phyloP scores from a whole-genome alignment of 2,888 invertebrate genomes.

The Tenthredo livida region DNA sequence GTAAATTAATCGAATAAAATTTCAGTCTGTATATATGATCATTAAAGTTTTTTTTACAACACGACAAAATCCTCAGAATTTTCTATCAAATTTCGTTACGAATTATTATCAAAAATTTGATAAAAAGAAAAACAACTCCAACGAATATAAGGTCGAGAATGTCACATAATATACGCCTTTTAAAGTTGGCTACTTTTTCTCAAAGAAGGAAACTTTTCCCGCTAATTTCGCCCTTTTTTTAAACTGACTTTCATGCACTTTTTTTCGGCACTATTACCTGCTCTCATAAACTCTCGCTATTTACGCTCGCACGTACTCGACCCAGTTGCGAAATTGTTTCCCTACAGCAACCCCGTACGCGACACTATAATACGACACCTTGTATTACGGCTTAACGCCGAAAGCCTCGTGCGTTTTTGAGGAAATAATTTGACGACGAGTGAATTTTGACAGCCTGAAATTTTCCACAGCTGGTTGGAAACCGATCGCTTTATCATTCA shows the following conservation, averaged over 20 bases:
- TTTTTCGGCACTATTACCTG: not conserved
- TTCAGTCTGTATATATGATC: not conserved
- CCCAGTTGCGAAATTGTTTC: conserved; percentile 61
- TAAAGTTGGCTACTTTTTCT: not conserved
- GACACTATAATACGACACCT: conserved; percentile 28
- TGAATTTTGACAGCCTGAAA: not conserved
- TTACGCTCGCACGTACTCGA: conserved; percentile 56
- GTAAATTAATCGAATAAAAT: not conserved
- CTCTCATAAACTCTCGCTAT: conserved; percentile 31
- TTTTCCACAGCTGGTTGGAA: not conserved
- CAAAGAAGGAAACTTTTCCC: not conserved
- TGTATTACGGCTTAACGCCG: conserved; percentile 71
- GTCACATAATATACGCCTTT: not conserved
- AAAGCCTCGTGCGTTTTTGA: conserved; percentile 71
- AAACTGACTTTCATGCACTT: not conserved
- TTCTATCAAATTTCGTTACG: not conserved
- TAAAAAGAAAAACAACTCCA: not conserved
- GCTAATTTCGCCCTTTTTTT: conserved; percentile 13
- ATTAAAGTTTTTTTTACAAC: not conserved
- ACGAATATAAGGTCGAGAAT: not conserved
- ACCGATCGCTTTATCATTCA: not conserved
- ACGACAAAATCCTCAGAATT: not conserved
- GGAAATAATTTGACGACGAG: not conserved
- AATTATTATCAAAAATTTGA: not conserved
- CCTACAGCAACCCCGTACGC: conserved; percentile 40